phyloP scores from a whole-genome alignment of 2,113 vertebrate species.

The Poecile atricapillus region DNA sequence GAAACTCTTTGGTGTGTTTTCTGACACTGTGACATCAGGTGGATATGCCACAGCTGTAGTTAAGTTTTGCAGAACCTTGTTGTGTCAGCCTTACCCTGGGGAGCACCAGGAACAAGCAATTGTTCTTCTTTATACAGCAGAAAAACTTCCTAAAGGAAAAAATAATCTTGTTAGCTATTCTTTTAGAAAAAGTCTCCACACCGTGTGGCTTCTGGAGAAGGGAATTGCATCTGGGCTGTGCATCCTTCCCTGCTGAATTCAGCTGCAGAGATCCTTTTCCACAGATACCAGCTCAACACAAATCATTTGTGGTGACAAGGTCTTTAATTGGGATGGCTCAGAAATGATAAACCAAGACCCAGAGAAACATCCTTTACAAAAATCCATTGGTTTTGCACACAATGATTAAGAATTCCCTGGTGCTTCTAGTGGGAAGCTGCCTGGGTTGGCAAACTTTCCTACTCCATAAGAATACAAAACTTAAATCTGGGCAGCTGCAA shows the following conservation, averaged over 20 bases:
- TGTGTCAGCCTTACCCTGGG: background rate
- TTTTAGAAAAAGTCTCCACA: background rate
- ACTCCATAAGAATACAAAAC: background rate
- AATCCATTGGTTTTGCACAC: background rate
- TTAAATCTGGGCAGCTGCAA: background rate
- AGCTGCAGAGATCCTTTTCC: background rate
- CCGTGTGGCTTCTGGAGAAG: accelerated
- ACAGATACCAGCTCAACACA: background rate
- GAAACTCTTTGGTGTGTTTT: background rate
- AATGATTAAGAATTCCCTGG: accelerated
- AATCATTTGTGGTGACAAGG: background rate
- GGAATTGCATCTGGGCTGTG: background rate
- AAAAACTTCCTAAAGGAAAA: background rate
- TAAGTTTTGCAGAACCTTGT: background rate
- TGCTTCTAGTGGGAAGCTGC: background rate
- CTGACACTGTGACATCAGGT: background rate
- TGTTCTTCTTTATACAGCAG: background rate
- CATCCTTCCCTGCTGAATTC: background rate
- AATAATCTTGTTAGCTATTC: background rate
- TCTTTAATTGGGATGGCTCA: background rate
- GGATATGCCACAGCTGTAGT: background rate
- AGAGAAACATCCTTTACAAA: background rate
- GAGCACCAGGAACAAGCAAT: background rate
- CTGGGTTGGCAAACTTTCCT: background rate
- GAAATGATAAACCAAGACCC: background rate